A percentile compares a stretch with the other conserved stretches of the same genome.
phyloP scores from a whole-genome alignment of 2,888 invertebrate species.

The Acanthopleura granulata region DNA sequence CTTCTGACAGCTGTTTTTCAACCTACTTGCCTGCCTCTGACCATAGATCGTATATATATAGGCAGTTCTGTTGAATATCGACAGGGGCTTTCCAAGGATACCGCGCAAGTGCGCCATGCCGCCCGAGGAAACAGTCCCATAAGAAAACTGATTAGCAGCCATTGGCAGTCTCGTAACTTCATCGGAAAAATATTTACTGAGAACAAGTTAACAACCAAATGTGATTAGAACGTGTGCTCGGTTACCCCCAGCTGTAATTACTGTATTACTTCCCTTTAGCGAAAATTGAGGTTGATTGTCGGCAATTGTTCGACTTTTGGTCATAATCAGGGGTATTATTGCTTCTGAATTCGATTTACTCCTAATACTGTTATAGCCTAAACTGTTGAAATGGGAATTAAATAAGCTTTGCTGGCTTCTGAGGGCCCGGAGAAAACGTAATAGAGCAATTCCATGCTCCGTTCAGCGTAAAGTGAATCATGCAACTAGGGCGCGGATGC shows the following conservation, averaged over 20 bases:
- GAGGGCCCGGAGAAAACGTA: background rate
- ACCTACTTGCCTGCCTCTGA: background rate
- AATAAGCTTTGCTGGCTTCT: constrained; percentile 6
- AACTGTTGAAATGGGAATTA: constrained; percentile 13
- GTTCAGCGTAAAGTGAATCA: no score
- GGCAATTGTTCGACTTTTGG: constrained; percentile 16
- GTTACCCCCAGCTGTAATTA: background rate
- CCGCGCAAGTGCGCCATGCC: no score
- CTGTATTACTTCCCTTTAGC: constrained; percentile 4
- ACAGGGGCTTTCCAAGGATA: background rate
- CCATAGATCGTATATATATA: background rate
- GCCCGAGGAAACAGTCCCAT: no score
- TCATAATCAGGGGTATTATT: constrained; percentile 15
- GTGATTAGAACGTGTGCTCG: background rate
- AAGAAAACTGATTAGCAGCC: background rate
- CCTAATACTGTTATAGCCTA: constrained; percentile 2
- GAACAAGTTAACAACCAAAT: background rate
- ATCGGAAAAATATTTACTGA: constrained; percentile 15
- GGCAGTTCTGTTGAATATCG: background rate
- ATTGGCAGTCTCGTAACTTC: constrained; percentile 6
- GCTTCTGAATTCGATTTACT: constrained; percentile 11
- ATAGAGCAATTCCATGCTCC: no score
- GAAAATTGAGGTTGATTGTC: constrained; percentile 7
- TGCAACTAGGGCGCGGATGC: no score
- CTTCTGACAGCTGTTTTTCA: background rate